A percentile compares a stretch with the other conserved stretches of the same genome.
Evolutionary conservation across 2,113 vertebrate genomes (phyloP).

Genomic region (Eulacestoma nigropectus): DNA sequence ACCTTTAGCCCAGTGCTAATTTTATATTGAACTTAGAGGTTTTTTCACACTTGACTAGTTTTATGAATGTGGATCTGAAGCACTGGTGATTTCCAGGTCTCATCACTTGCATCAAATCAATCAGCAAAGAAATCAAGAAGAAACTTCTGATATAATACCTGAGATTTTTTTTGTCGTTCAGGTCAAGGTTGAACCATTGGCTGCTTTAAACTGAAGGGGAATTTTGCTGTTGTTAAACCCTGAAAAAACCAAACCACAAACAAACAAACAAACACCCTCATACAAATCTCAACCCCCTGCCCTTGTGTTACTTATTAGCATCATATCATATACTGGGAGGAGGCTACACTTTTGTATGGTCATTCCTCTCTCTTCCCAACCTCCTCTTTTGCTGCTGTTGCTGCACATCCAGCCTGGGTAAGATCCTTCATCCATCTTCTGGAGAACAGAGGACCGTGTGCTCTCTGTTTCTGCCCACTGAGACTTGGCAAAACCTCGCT

Average conservation of each 20-base stretch:
- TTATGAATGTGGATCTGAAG: not conserved
- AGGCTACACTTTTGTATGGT: not conserved
- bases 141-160: not conserved
- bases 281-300: not conserved
- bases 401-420: not conserved
- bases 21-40: not conserved
- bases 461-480: not conserved
- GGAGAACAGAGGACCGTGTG: rapidly evolving
- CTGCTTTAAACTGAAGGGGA: not conserved
- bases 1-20: not conserved
- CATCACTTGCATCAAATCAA: not conserved
- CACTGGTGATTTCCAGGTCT: not conserved
- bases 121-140: not conserved
- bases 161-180: not conserved
- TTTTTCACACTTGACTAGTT: not conserved
- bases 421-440: not conserved
- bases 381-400: not conserved
- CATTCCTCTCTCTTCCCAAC: not conserved
- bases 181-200: not conserved
- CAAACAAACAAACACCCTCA: not conserved
- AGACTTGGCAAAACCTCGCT: not conserved
- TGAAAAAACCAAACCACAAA: not conserved
- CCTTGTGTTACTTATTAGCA: not conserved
- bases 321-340: not conserved
- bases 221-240: not conserved